Conservation (phyloP, 1,140 invertebrate species). For the Melipona quadrifasciata region DNA sequence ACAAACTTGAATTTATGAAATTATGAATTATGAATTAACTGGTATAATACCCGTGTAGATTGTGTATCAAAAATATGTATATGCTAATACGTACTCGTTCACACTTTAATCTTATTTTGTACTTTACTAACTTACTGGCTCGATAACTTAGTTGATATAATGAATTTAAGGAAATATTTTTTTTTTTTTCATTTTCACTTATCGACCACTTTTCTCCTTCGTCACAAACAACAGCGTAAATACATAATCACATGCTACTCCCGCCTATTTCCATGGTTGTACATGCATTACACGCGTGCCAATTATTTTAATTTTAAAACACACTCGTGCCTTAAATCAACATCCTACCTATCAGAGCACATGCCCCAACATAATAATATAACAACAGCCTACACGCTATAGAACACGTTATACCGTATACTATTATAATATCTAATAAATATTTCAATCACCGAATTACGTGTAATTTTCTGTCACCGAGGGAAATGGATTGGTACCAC, state of each 20-base stretch:
- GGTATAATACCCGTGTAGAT: not conserved
- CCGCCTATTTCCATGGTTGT: not conserved
- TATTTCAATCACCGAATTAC: not conserved
- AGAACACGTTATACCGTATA: not conserved
- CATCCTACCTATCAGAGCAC: not conserved
- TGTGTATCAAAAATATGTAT: not conserved
- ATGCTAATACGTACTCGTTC: not conserved
- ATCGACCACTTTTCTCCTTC: not conserved
- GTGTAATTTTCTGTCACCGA: not conserved
- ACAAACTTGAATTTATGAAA: not conserved
- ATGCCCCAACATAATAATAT: not conserved
- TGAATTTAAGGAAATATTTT: not conserved
- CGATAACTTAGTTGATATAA: not conserved
- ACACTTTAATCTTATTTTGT: not conserved
- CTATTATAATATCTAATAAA: not conserved
- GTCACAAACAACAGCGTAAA: not conserved
- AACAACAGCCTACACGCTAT: not conserved
- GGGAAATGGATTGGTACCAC: not conserved
- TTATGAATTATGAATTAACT: not conserved
- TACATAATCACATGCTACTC: not conserved
- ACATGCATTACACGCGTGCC: not conserved
- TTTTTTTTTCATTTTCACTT: not conserved
- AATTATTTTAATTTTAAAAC: not conserved
- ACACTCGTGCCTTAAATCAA: not conserved
- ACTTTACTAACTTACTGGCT: not conserved